Percentiles rank a stretch among this genome's conserved stretches.
phyloP scores from a whole-genome alignment of 1,140 invertebrate species.

The Drepana arcuata region DNA sequence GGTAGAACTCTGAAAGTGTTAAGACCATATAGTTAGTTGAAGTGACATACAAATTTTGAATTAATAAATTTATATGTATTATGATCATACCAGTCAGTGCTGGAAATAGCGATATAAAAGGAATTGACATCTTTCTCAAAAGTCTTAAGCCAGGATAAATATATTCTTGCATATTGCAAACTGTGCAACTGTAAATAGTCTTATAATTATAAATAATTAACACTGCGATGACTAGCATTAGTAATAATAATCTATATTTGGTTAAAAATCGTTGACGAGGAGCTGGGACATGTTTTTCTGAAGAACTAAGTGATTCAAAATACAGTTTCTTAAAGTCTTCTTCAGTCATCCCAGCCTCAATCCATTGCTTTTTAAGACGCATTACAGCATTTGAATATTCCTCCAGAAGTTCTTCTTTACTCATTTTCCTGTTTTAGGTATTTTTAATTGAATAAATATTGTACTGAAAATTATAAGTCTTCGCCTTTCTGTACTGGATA shows the following conservation, averaged over 20 bases:
- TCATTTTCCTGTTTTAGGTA: conserved; percentile 9
- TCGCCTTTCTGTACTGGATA: too few species aligned
- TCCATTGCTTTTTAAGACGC: conserved; percentile 32
- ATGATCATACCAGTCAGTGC: conserved; percentile 73
- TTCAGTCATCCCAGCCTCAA: conserved; percentile 56
- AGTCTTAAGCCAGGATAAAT: conserved; percentile 79
- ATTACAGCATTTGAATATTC: conserved; percentile 41
- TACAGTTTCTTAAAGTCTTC: conserved; percentile 71
- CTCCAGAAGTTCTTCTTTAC: conserved; percentile 24
- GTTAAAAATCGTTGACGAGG: conserved; percentile 5
- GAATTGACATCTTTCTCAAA: conserved; percentile 75
- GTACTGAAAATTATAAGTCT: too few species aligned
- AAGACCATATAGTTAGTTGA: background rate
- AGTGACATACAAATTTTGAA: background rate
- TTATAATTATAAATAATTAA: conserved; percentile 40
- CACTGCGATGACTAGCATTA: conserved; percentile 11
- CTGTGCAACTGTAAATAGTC: conserved; percentile 67
- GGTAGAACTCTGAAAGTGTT: conserved; percentile 77
- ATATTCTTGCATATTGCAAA: conserved; percentile 78
- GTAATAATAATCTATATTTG: conserved; percentile 13
- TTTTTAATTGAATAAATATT: background rate
- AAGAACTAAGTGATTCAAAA: conserved; percentile 59
- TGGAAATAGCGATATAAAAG: conserved; percentile 75
- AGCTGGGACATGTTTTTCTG: background rate
- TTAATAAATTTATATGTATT: background rate